Base-by-base conservation (phyloP, 2,888 invertebrate species). In the Lucinisca nassula region DNA sequence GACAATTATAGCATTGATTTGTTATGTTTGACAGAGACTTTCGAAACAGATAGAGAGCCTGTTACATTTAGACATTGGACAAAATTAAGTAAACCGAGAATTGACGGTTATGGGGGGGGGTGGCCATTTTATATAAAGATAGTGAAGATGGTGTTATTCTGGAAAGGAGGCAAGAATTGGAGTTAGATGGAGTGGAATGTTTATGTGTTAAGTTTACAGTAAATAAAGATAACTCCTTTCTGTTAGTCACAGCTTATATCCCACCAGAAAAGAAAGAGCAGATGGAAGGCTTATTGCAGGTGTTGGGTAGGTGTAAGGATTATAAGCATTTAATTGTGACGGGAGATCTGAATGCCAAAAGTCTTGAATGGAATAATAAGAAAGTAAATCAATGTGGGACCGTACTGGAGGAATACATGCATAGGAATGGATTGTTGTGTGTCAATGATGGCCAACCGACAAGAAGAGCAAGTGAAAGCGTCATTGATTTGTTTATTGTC, bases 401-500 rank as follows among this genome's bases (percentile, higher is more conserved):
- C 21, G 8, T 55, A 21, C n/a, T 55, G 17, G 55, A 55, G n/a
- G 55, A 55, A 21, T 55, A 67, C 21, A 12, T 67, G 10, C 24
- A 27, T 30, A 35, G 30, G 6, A 67, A 30, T 32, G 35, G 30
- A 67, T 35, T 67, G 21, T 21, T 32, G 3, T 72, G 72, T 38
- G 37, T 38, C 14, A 40, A 72, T 75, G 40, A 75, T 45, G 75
- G 75, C 3, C 73, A 73, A 24, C 73, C 73, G 3, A 73, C 73
- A 6, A 73, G 73, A 73, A 35, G 73, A 73, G 21, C 14, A 14
- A 37, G 73, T 73, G 73, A 73, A n/a, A 73, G 73, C 37, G 73
- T 73, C 24, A 73, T 73, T 37, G 73, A 73, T n/a, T n/a, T 73
- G 73, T 73, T 73, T 38, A n/a, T 73, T 27, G 73, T 73, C 35